Evolutionary conservation across 53 echinoderm and acorn worm genomes (phyloP), one percentile per base, ranked within the genome.

Genomic region (Paracentrotus lividus): DNA sequence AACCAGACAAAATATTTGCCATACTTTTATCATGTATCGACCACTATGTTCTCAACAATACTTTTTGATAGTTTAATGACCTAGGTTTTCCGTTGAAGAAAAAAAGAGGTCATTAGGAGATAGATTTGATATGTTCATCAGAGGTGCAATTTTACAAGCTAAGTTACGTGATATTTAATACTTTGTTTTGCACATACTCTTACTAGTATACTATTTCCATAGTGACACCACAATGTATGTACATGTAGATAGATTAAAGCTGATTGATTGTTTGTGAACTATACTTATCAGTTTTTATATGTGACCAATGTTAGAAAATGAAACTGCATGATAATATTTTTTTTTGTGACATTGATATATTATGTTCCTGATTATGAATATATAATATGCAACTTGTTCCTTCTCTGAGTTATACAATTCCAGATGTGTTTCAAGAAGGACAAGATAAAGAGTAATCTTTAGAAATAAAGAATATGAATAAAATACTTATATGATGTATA

Each of bases 341-440:
- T 65, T 26, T 61, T 69, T 34, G 69, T 36, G 14, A 3, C 81
- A 78, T 45, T 44, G 81, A 81, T 81, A 42, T 77, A n/a, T n/a
- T n/a, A n/a, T 26, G 47, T 47, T 4, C 26, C n/a, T 81, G 44
- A 81, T 81, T 47, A 42, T 77, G 42, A 77, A 42, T 77, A 40
- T 77, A 77, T n/a, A n/a, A n/a, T 77, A 81, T 81, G 47, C 81
- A 81, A 45, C 47, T 26, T 81, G 81, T 81, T 47, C 49, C 26
- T 81, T 81, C 26, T 81, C 81, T 26, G 26, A 81, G 81, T 47
- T 47, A 5, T 81, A 81, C n/a, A 47, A 47, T 81, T 81, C 81
- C 81, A 81, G 1, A 47, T 81, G 26, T 40, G 33, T 81, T 81
- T 5, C 2, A 26, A 81, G 27, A 81, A 43, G 81, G 9, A 81